A percentile compares a stretch with the other conserved stretches of the same genome.
These are phyloP conservation scores for Dasyprocta punctata DNA, from an alignment of 2,113 vertebrate genomes.

Conservation along the genomic window DNA sequence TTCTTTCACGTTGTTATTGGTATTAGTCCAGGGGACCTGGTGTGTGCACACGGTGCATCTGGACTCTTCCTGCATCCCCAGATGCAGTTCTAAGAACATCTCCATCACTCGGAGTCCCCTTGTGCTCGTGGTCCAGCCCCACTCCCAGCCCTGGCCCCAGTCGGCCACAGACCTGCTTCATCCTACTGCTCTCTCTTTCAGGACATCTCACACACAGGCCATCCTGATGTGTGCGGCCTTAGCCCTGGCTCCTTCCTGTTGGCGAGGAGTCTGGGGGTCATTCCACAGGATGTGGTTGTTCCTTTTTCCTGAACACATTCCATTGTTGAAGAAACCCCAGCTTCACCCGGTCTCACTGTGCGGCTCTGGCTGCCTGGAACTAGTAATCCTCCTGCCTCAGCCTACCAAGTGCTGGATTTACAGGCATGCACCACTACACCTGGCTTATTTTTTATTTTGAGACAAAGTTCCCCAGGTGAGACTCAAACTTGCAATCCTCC, in stretches of 20 bases:
- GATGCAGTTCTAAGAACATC: not conserved
- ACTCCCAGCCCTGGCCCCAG: not conserved
- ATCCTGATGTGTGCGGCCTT: rapidly evolving
- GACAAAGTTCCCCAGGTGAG: not conserved
- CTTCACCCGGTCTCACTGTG: not conserved
- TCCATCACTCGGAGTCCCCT: not conserved
- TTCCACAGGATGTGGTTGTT: not conserved
- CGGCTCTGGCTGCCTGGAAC: not conserved
- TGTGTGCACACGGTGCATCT: not conserved
- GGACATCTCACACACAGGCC: too few species aligned
- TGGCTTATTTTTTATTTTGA: not conserved
- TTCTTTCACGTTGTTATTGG: not conserved
- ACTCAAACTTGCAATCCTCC: not conserved
- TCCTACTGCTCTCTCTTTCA: not conserved
- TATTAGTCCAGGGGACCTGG: not conserved
- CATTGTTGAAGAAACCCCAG: too few species aligned
- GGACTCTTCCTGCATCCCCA: not conserved
- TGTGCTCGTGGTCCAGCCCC: not conserved
- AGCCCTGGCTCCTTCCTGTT: not conserved
- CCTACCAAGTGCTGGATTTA: not conserved
- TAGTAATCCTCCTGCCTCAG: not conserved
- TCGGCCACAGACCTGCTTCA: not conserved
- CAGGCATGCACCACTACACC: not conserved
- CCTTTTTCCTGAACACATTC: not conserved
- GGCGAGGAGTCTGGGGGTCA: rapidly evolving